Base-by-base conservation (phyloP, 2,113 vertebrate species). In the Tenebrosternarchus preto region DNA sequence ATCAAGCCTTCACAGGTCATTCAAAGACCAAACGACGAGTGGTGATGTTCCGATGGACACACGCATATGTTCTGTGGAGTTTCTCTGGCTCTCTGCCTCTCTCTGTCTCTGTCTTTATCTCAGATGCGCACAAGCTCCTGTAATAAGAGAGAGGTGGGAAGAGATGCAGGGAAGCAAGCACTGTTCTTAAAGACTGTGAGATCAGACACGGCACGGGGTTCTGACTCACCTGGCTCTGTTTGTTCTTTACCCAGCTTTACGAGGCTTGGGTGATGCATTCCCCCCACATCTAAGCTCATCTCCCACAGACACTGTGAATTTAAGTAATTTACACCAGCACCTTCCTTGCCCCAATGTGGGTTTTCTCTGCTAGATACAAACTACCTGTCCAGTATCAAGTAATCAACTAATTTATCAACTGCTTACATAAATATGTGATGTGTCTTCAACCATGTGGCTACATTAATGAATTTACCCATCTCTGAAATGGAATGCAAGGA, bases 201-300 rank as follows among this genome's bases (percentile, higher is more conserved):
- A 82, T 81, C 72, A 73, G 60, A 76, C 64, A 63, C 53, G 86
- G 84, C 86, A 86, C 31, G 68, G 29, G 55, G 29, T 29, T 29
- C 24, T 16, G 19, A 36, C 56, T 78, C 19, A 57, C 33, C 64
- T 24, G 16, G 22, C 71, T 73, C 55, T 81, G 66, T 85, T 83
- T 80, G 78, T 77, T 82, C 75, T 76, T 78, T 76, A 66, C 63
- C 72, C 53, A 69, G 59, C 56, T 81, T 85, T 85, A 82, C 27
- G 63, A 80, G 73, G 57, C 78, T 83, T 80, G 69, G 33, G 72
- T 80, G 81, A 83, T 69, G 81, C 55, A 57, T 67, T 77, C 50
- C 19, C n/a, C 74, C 17, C 72, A 81, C 78, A 53, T 82, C 75
- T 77, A n/a, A 56, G 57, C 43, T 68, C 61, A 73, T 79, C 82